phyloP scores from a whole-genome alignment of 1,140 invertebrate species.

The Leptinotarsa undecemlineata region DNA sequence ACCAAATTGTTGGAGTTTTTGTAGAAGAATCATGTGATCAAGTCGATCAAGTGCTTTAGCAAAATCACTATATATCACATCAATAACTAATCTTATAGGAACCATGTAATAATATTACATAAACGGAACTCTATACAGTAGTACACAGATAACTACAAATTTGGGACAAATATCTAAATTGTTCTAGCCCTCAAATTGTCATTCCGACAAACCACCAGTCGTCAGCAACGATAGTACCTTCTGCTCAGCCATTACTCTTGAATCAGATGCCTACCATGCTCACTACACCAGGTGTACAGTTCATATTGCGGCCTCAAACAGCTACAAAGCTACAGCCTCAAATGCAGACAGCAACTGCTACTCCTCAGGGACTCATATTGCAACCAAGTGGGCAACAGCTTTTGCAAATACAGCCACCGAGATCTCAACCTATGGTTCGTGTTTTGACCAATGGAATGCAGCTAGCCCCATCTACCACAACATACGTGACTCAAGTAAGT shows the following conservation, averaged over 20 bases:
- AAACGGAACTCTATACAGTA: too few relatives aligned
- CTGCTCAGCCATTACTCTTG: conserved; percentile 51
- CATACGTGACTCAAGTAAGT: conserved; percentile 50
- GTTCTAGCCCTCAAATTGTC: conserved; percentile 51
- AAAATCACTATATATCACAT: too few relatives aligned
- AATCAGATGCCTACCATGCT: conserved; percentile 53
- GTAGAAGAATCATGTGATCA: too few relatives aligned
- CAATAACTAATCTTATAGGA: too few relatives aligned
- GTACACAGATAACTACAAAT: too few relatives aligned
- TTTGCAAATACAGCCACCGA: conserved; percentile 51
- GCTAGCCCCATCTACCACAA: conserved; percentile 52
- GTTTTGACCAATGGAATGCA: conserved; percentile 60
- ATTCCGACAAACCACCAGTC: conserved; percentile 48
- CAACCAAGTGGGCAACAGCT: conserved; percentile 50
- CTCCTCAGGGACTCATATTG: conserved; percentile 52
- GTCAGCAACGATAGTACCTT: conserved; percentile 49
- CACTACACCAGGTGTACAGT: conserved; percentile 57
- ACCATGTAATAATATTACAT: too few relatives aligned
- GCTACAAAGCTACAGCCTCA: conserved; percentile 51
- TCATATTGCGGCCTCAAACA: conserved; percentile 59
- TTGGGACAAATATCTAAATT: neutral
- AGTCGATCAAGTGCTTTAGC: too few relatives aligned
- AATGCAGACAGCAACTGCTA: conserved; percentile 55
- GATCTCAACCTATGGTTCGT: conserved; percentile 58
- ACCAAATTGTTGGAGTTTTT: too few relatives aligned